Percentiles rank a stretch among this genome's conserved stretches.
These are phyloP conservation scores for Epizoanthus rinbou DNA, from an alignment of 92 coral and sea anemone species.

Conservation along the genomic window DNA sequence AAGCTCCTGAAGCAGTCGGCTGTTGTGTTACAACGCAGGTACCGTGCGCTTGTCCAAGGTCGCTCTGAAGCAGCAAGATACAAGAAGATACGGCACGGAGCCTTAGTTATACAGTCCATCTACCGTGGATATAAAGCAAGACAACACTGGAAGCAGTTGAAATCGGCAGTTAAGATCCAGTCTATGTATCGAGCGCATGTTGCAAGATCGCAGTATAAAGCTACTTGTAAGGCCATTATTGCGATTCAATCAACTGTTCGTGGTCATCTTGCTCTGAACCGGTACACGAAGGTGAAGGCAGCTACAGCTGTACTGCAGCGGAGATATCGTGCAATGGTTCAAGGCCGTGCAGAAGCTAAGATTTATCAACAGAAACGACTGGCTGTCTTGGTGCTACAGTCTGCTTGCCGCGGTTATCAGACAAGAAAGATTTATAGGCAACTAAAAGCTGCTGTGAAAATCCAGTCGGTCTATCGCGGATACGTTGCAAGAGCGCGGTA, in stretches of 20 bases:
- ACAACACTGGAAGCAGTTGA: conserved; percentile 32
- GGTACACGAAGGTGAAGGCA: conserved; percentile 48
- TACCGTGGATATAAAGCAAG: conserved; percentile 59
- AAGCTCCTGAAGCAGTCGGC: conserved; percentile 34
- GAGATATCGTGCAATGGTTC: conserved; percentile 29
- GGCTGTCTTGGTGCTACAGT: conserved; percentile 67
- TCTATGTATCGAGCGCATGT: conserved; percentile 63
- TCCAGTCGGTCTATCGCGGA: conserved; percentile 67
- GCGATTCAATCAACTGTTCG: conserved; percentile 65
- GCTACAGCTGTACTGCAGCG: conserved; percentile 57
- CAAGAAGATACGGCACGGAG: conserved; percentile 39
- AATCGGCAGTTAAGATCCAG: conserved; percentile 67
- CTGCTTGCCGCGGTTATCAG: conserved; percentile 74
- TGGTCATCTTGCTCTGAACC: conserved; percentile 44
- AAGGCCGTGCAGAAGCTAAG: conserved; percentile 33
- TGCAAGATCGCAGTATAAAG: conserved; percentile 55
- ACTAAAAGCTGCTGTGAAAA: conserved; percentile 15
- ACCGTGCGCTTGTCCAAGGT: conserved; percentile 62
- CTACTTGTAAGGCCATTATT: conserved; percentile 48
- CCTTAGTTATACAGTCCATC: conserved; percentile 47
- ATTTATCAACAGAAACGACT: conserved; percentile 26
- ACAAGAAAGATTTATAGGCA: conserved; percentile 50
- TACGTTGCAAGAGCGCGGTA: conserved; percentile 46
- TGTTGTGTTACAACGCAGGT: conserved; percentile 58
- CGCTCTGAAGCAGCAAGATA: conserved; percentile 55